phyloP scores from a whole-genome alignment of 2,797 vertebrate genomes.

The Peromyscus aztecus region DNA sequence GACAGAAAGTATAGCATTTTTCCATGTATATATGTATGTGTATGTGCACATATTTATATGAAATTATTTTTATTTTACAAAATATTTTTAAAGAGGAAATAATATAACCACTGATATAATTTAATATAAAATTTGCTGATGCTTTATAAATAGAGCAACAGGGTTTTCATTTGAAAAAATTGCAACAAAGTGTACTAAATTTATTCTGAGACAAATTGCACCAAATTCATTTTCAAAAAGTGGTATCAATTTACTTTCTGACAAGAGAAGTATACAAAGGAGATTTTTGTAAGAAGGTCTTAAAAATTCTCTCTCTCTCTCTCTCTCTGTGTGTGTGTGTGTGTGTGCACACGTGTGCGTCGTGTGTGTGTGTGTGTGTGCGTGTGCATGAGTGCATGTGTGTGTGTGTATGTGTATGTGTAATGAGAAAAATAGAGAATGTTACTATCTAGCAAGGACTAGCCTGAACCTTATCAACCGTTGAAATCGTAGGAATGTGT shows the following conservation, averaged over 20 bases:
- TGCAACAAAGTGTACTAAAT: not conserved
- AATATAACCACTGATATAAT: not conserved
- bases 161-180: not conserved
- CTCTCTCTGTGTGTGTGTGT: not conserved
- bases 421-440: not conserved
- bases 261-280: not conserved
- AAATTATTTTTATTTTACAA: not conserved
- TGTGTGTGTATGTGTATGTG: not conserved
- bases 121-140: slow-evolving; percentile 20
- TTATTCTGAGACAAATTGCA: not conserved
- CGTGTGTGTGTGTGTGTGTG: not conserved
- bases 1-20: not conserved
- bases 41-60: not conserved
- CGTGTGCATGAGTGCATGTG: not conserved
- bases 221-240: not conserved
- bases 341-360: not conserved
- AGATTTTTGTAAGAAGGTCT: not conserved
- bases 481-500: not conserved
- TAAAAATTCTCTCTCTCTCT: not conserved
- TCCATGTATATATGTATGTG: not conserved
- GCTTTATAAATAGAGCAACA: slow-evolving; percentile 1
- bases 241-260: not conserved
- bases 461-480: not conserved
- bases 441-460: not conserved
- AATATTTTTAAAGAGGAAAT: not conserved